Evolutionary conservation across 1,140 invertebrate species (phyloP).

Genomic region (Plectrocnemia conspersa): DNA sequence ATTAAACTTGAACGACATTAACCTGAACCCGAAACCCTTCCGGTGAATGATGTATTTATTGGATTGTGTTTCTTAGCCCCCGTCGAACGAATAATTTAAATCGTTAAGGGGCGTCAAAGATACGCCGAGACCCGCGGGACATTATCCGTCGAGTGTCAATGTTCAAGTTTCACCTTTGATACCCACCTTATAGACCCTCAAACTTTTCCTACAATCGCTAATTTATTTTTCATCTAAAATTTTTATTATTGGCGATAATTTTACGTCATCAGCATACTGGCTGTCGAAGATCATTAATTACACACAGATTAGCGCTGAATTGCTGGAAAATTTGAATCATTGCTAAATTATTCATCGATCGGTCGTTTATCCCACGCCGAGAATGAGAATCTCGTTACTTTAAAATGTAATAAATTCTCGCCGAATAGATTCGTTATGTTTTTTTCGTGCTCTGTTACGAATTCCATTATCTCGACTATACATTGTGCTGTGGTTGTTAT

Average conservation of each 20-base stretch:
- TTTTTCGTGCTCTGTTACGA: too few relatives aligned
- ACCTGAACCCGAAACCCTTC: background rate
- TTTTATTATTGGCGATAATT: too few relatives aligned
- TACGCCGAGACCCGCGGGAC: conserved; percentile 4
- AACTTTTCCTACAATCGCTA: background rate
- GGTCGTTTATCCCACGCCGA: too few relatives aligned
- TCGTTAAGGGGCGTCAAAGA: conserved; percentile 13
- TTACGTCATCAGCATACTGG: too few relatives aligned
- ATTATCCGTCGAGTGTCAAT: conserved; percentile 5
- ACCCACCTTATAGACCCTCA: background rate
- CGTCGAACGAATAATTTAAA: conserved; percentile 15
- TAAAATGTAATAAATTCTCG: too few relatives aligned
- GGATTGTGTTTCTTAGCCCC: background rate
- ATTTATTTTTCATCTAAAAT: too few relatives aligned
- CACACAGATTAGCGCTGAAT: background rate
- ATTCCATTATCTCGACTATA: too few relatives aligned
- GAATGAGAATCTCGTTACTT: too few relatives aligned
- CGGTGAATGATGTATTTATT: background rate
- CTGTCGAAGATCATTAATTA: background rate
- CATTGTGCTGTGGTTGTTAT: too few relatives aligned
- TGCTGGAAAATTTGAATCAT: too few relatives aligned
- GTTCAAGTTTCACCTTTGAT: conserved; percentile 8
- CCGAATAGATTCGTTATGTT: too few relatives aligned
- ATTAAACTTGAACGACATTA: background rate
- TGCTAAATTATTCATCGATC: too few relatives aligned